Evolutionary conservation across 1,140 invertebrate genomes (phyloP), one percentile per base, ranked within the genome.

Genomic region (Globodera rostochiensis): DNA sequence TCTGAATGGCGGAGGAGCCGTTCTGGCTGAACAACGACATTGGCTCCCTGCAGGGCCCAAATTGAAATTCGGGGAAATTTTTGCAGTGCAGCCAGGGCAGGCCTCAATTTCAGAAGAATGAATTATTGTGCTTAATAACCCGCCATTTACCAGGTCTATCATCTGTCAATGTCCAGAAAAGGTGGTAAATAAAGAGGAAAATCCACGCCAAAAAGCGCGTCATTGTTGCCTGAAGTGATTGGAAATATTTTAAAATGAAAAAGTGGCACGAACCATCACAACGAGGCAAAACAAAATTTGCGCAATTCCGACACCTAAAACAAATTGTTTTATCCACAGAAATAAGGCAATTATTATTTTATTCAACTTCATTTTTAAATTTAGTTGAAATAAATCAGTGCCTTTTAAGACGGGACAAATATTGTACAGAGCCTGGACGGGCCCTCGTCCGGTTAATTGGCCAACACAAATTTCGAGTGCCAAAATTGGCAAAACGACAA

Each of bases 341-440:
- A 25, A 70, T 46, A 15, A n/a, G 47, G 21, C n/a, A 79, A 57
- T 45, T 36, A 36, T 36, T 36, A 36, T 36, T 36, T 25, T 36
- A 36, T 36, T 36, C 0, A 36, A 36, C 36, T 36, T 36, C 3
- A 83, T 75, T 74, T 36, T 36, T 47, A 36, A 46, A 8, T 19
- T 15, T 73, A 15, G 69, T 84, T 70, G 83, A 84, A 11, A 53
- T 46, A 60, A 13, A 70, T 80, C 9, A 50, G 36, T 2, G 87
- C 87, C 87, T 84, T 84, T 89, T 70, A 89, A 88, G 13, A 85
- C 82, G 21, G 88, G 89, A 70, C 87, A 88, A 47, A 89, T 82
- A 77, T 89, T 90, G 77, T 88, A 87, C 50, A 89, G 79, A 0
- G 88, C 88, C 74, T 87, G 84, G 36, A 88, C 77, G 15, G 88